Percentiles rank a stretch among this genome's conserved stretches.
phyloP scores from a whole-genome alignment of 2,797 vertebrate genomes.

The Enteromius trimaculatus region DNA sequence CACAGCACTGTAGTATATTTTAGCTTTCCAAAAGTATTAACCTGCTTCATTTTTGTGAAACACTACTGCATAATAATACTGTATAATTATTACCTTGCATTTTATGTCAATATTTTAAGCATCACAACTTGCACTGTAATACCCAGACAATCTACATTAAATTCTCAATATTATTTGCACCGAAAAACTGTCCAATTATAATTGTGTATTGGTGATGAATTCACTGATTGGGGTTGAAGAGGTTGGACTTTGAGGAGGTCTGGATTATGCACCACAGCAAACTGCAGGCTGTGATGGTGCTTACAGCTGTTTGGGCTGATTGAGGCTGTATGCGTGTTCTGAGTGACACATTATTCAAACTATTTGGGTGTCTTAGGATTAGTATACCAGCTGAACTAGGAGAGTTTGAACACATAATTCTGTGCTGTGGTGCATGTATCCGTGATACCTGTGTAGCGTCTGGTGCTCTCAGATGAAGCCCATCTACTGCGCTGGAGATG shows the following conservation, averaged over 20 bases:
- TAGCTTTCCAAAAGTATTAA: not conserved
- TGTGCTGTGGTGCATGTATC: not conserved
- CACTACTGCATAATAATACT: not conserved
- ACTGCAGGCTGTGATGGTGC: not conserved
- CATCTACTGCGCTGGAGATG: slow-evolving; percentile 80
- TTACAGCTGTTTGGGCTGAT: not conserved
- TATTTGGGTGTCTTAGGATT: not conserved
- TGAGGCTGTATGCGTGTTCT: not conserved
- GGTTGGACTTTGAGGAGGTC: not conserved
- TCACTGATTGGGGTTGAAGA: not conserved
- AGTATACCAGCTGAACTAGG: not conserved
- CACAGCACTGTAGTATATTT: not conserved
- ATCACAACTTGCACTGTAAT: not conserved
- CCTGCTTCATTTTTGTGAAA: not conserved
- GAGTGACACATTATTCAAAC: not conserved
- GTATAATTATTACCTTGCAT: too few relatives aligned
- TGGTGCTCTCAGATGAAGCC: slow-evolving; percentile 70
- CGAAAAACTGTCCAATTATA: not conserved
- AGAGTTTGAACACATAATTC: not conserved
- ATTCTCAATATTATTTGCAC: not conserved
- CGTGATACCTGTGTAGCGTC: slow-evolving; percentile 69
- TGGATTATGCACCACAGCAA: not conserved
- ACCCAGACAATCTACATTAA: not conserved
- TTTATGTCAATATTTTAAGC: not conserved
- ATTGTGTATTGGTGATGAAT: not conserved